Evolutionary conservation across 2,888 invertebrate genomes (phyloP), one percentile per base, ranked within the genome.

Genomic region (Ectemnius cavifrons): DNA sequence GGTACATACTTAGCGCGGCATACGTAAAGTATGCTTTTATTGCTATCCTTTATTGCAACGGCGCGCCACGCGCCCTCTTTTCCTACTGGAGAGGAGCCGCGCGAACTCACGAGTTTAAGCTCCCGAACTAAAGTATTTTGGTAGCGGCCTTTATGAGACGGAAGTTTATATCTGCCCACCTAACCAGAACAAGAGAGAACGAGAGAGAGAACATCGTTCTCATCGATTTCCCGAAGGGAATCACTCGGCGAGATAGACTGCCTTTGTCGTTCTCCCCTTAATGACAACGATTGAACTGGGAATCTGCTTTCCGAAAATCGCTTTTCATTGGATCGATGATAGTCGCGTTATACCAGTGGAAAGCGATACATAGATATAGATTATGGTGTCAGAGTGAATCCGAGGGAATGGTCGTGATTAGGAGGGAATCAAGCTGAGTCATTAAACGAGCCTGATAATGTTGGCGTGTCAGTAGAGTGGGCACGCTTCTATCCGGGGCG

Each of bases 211-310:
- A 3, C 23, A 23, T 23, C 23, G 23, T 23, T 0, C 37, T 37
- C 67, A 75, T 75, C 74, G 71, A 71, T 75, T 71, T 71, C 49
- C 52, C 71, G 11, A 4, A 37, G 37, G 37, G 37, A 37, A 37
- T 37, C 8, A 8, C 37, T 37, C 37, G 37, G 0, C 23, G 23
- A 23, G 23, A 23, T 23, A 23, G 23, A 23, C 23, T 0, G 23
- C 37, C 37, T 37, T 37, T 37, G 37, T 37, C 37, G 11, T 37
- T 37, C 8, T 37, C 37, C 37, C 37, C 37, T 37, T 37, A 37
- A 37, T 37, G 37, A 37, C 37, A 11, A 11, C 37, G 37, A 37
- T 37, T 11, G 37, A 37, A 4, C 37, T 2, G 37, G 8, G 37
- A 37, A 37, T 37, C 37, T 37, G 37, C 2, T 37, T 6, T 1